Evolutionary conservation across 30 jellyfish, hydroid and myxozoan species (phyloP), one percentile per base, ranked within the genome.

Genomic region (Hydractinia symbiolongicarpus): DNA sequence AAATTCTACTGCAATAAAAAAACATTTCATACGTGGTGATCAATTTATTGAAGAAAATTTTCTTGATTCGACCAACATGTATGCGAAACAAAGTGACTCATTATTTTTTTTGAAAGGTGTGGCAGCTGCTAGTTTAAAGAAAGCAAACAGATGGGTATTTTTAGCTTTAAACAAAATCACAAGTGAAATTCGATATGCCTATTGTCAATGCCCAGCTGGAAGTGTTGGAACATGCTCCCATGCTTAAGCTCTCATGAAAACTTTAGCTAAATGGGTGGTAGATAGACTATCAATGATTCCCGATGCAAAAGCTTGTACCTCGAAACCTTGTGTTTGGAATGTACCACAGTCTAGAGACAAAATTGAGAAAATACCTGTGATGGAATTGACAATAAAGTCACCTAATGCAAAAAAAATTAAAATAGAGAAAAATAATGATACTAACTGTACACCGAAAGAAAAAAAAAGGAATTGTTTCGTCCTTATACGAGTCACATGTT

Each of bases 161-260:
- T 8, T 71, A 30, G 80, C 80, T 71, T n/a, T 71, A 7, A 20
- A 50, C 51, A 71, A 20, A 71, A 58, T 19, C 40, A 71, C 80
- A 20, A 50, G 80, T 71, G 80, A 71, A 8, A 20, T 71, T 19
- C 7, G n/a, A 14, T 71, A 71, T 71, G 8, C 66, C 9, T 71
- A 5, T 71, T 71, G 80, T 50, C 56, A 71, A 71, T 71, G 66
- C 54, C 56, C 56, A 7, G 80, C 80, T 30, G 80, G 80, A 3
- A 71, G 9, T 50, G 80, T 50, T 20, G 80, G 80, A 71, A 71
- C 80, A 71, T 71, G 80, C 80, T 71, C 80, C 58, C 80, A 71
- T 71, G 8, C 80, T 20, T 71, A 71, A 3, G 80, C 80, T 60
- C 61, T 71, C 1, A 71, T 71, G 80, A 71, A 71, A 71, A n/a